Conservation (phyloP, 2,888 invertebrate species). For the Ptycholaimellus sp. region DNA sequence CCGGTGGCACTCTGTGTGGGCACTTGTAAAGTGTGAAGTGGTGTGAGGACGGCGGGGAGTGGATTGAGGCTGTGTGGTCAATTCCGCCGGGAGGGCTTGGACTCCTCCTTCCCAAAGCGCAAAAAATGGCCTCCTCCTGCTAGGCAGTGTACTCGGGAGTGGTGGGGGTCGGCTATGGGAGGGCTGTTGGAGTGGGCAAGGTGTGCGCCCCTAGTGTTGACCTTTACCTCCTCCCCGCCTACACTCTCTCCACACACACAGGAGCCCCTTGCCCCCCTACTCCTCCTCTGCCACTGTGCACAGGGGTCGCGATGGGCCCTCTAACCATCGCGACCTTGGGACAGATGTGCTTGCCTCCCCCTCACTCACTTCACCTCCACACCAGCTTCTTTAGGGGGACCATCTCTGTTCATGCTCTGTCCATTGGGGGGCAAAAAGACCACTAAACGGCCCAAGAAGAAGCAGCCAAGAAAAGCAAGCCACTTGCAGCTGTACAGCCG, state of each 20-base stretch:
- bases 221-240: neutral
- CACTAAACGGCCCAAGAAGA: neutral
- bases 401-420: neutral
- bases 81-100: too few species aligned
- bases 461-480: neutral
- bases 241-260: neutral
- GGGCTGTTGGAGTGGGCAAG: too few species aligned
- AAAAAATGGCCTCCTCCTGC: too few species aligned
- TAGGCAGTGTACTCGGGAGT: too few species aligned
- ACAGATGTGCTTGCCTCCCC: conserved; percentile 3
- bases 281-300: neutral
- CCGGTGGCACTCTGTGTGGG: too few species aligned
- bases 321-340: conserved; percentile 1
- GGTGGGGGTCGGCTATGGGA: too few species aligned
- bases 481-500: conserved; percentile 6
- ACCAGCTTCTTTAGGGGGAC: neutral
- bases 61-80: too few species aligned
- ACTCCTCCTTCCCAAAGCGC: too few species aligned
- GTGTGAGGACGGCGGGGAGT: too few species aligned
- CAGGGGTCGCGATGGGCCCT: neutral
- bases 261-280: neutral
- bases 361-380: neutral
- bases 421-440: neutral
- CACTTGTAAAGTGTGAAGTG: too few species aligned
- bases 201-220: too few species aligned